Conservation (phyloP, 2,113 vertebrate genomes). For the Alouatta palliata region DNA sequence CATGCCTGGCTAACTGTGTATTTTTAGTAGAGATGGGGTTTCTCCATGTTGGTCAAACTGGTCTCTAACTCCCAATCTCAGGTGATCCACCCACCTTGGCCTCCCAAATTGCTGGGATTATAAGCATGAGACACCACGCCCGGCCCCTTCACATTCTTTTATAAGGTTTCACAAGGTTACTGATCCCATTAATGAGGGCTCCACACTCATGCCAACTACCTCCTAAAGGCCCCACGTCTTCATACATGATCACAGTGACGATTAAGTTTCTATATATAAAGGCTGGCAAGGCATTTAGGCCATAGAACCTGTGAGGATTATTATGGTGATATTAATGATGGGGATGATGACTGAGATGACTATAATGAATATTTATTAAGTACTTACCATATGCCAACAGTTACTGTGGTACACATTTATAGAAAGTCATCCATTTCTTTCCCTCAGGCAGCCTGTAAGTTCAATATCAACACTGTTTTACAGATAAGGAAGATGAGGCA, state of each 20-base stretch:
- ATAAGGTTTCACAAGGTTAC: neutral
- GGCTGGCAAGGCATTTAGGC: neutral
- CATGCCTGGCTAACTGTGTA: no score
- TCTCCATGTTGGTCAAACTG: no score
- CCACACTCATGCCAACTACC: neutral
- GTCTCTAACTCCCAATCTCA: no score
- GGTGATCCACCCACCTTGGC: no score
- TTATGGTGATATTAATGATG: neutral
- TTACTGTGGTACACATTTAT: neutral
- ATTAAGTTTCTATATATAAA: neutral
- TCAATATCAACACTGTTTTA: neutral
- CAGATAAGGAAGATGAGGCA: neutral
- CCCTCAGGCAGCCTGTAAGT: neutral
- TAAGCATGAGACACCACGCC: fast-evolving
- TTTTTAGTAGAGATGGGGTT: no score
- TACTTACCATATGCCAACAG: neutral
- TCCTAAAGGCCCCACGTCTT: neutral
- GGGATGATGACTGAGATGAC: neutral
- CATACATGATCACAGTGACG: neutral
- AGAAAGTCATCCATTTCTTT: neutral
- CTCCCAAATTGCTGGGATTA: no score
- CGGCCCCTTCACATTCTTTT: neutral
- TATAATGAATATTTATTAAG: neutral
- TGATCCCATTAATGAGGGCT: neutral
- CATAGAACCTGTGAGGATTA: neutral